Base-by-base conservation (phyloP, 2,888 invertebrate species). In the Ellobium chinense region DNA sequence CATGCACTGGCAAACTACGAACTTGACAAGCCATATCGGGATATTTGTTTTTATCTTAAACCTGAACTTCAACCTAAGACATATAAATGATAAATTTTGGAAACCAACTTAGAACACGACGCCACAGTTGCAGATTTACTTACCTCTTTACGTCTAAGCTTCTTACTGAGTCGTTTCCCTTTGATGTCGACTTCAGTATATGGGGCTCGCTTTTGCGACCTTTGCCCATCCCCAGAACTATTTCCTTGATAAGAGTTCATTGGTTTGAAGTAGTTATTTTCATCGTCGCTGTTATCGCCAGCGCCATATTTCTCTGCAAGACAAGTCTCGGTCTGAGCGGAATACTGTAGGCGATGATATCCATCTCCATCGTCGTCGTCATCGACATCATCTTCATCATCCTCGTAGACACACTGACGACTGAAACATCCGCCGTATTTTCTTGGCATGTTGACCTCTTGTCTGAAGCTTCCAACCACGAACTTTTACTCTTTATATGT, bases 91-190 rank as follows among this genome's bases (percentile, higher is more conserved):
- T n/a, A n/a, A n/a, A n/a, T n/a, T n/a, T n/a, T n/a, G n/a, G n/a
- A n/a, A n/a, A n/a, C n/a, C n/a, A n/a, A n/a, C n/a, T n/a, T n/a
- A n/a, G n/a, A n/a, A n/a, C n/a, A n/a, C n/a, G n/a, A n/a, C n/a
- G n/a, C n/a, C n/a, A n/a, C n/a, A n/a, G n/a, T n/a, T n/a, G n/a
- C n/a, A n/a, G n/a, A n/a, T n/a, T n/a, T n/a, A 27, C 37, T 36
- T 1, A 63, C 56, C 66, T 58, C 37, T 66, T 66, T 65, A 3
- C 65, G 56, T 31, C 66, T n/a, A 34, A 76, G 27, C 36, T 66
- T 56, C 21, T 24, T 66, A n/a, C 76, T 65, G 66, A 66, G 36
- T 66, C 63, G 34, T 31, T 65, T 75, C n/a, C 75, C 75, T n/a
- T 46, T 58, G 4, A 34, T 12, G n/a, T 72, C 72, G 1, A 58